Conservation (phyloP, 2,888 invertebrate species). For the Omphaloscelis lunosa region DNA sequence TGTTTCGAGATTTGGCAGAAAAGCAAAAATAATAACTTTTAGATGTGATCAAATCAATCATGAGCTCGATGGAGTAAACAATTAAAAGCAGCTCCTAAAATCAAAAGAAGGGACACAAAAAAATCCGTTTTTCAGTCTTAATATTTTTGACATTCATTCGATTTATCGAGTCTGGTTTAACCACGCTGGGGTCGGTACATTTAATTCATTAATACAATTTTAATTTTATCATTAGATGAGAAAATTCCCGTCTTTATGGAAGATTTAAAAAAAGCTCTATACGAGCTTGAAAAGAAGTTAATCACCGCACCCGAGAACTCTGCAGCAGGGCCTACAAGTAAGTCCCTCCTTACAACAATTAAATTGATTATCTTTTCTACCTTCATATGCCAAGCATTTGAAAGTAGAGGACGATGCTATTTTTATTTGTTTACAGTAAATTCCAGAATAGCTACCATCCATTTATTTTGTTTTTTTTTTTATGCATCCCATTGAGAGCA, state of each 20-base stretch:
- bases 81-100: neutral
- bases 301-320: too few species aligned
- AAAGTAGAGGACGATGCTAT: too few species aligned
- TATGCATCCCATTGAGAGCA: too few species aligned
- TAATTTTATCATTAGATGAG: neutral
- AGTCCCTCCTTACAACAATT: neutral
- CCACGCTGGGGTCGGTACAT: too few species aligned
- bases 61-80: neutral
- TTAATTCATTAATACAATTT: neutral
- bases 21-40: neutral
- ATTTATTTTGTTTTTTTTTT: neutral
- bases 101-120: too few species aligned
- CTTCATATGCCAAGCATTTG: too few species aligned
- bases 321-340: neutral
- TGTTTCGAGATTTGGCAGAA: neutral
- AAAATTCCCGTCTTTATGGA: slow-evolving; percentile 75
- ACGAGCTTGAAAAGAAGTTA: slow-evolving; percentile 72
- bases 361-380: neutral
- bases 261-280: slow-evolving; percentile 78
- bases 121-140: neutral
- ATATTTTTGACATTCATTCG: neutral
- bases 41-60: too few species aligned
- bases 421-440: neutral
- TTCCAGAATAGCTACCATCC: neutral
- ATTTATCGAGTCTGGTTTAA: too few species aligned